Conservation (phyloP, 2,888 invertebrate species). For the Drosophila vallismaia region DNA sequence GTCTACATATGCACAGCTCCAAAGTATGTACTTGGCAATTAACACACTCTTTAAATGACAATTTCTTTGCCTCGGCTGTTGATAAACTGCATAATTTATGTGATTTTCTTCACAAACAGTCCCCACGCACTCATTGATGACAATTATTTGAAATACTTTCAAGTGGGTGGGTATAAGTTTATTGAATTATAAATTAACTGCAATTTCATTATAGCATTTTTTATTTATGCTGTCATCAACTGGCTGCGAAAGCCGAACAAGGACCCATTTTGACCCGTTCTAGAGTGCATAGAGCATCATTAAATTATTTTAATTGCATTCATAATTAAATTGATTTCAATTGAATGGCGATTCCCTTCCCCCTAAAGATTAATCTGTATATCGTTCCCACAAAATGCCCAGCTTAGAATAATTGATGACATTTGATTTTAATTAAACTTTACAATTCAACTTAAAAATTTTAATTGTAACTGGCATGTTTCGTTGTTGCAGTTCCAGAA, state of each 20-base stretch:
- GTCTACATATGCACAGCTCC: neutral
- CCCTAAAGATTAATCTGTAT: neutral
- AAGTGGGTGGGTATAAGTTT: conserved; percentile 62
- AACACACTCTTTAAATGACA: conserved; percentile 26
- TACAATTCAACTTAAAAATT: conserved; percentile 54
- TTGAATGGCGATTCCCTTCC: conserved; percentile 40
- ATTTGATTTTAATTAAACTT: conserved; percentile 71
- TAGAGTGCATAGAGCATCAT: conserved; percentile 48
- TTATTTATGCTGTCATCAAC: conserved; percentile 70
- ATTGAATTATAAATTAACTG: conserved; percentile 78
- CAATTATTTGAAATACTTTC: conserved; percentile 66
- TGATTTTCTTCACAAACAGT: conserved; percentile 21
- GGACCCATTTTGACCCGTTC: neutral
- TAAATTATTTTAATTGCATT: conserved; percentile 77
- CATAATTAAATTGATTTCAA: conserved; percentile 78
- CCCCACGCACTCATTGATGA: conserved; percentile 35
- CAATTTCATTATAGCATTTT: conserved; percentile 69
- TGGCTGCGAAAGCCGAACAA: neutral
- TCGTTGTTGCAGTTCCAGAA: conserved; percentile 8
- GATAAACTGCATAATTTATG: conserved; percentile 56
- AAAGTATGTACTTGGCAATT: conserved; percentile 13
- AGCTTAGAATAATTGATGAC: conserved; percentile 76
- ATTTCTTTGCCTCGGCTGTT: conserved; percentile 25
- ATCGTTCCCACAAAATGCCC: conserved; percentile 14
- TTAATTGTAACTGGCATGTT: conserved; percentile 49